Conservation (phyloP, 1,140 invertebrate species). For the Drosophila virilis region DNA sequence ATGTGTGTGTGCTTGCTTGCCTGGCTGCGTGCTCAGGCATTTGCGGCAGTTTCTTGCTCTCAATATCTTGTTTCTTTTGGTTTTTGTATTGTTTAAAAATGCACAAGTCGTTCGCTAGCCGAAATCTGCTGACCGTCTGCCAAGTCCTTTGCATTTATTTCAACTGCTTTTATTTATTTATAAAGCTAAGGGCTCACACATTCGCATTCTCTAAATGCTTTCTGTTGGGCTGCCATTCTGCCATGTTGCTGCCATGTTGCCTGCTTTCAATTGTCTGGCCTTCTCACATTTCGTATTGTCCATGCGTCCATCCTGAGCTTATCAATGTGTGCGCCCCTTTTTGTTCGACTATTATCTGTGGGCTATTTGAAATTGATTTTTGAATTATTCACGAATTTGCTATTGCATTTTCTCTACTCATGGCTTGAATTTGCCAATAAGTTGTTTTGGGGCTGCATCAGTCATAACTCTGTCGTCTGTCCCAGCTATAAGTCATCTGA, state of each 20-base stretch:
- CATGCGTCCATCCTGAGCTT: slow-evolving; percentile 23
- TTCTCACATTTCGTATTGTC: slow-evolving; percentile 43
- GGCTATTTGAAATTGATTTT: slow-evolving; percentile 71
- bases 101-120: slow-evolving; percentile 64
- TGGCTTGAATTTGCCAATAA: slow-evolving; percentile 65
- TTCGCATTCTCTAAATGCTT: slow-evolving; percentile 54
- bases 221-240: slow-evolving; percentile 62
- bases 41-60: slow-evolving; percentile 67
- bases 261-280: slow-evolving; percentile 59
- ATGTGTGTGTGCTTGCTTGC: slow-evolving; percentile 39
- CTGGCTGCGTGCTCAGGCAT: slow-evolving; percentile 42
- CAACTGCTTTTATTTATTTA: slow-evolving; percentile 76
- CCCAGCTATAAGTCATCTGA: slow-evolving; percentile 64
- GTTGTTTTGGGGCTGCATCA: slow-evolving; percentile 16
- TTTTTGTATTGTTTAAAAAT: slow-evolving; percentile 66
- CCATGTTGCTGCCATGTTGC: slow-evolving; percentile 76
- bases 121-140: slow-evolving; percentile 35
- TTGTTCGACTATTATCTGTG: slow-evolving; percentile 44
- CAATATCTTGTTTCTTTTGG: slow-evolving; percentile 76
- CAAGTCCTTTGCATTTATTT: slow-evolving; percentile 73
- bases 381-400: slow-evolving; percentile 75
- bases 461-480: slow-evolving; percentile 11
- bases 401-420: slow-evolving; percentile 28
- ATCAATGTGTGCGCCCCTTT: slow-evolving; percentile 14
- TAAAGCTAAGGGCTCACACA: slow-evolving; percentile 56